These are phyloP conservation scores for Rhyacophila evoluta DNA, from an alignment of 2,888 invertebrate genomes.

Conservation along the genomic window DNA sequence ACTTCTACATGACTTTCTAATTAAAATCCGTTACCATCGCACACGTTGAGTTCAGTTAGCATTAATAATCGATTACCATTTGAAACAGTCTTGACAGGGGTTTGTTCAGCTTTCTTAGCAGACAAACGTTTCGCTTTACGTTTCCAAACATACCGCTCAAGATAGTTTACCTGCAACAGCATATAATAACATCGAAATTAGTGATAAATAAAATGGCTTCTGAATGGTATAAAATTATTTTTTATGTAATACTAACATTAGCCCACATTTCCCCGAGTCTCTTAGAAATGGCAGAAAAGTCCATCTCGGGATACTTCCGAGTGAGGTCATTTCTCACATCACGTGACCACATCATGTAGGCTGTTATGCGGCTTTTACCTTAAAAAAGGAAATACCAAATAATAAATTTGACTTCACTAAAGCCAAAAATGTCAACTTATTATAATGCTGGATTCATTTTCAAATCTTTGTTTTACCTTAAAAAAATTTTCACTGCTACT, in stretches of 20 bases:
- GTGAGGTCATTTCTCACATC: slow-evolving; percentile 82
- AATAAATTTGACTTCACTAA: too few relatives aligned
- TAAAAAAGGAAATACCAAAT: slow-evolving; percentile 43
- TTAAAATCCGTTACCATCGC: too few relatives aligned
- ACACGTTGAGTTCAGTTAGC: too few relatives aligned
- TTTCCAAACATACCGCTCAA: slow-evolving; percentile 82
- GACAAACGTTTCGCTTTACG: slow-evolving; percentile 81
- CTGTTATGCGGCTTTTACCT: slow-evolving; percentile 82
- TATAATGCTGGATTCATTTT: too few relatives aligned
- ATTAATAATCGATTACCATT: slow-evolving; percentile 40
- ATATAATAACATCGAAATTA: slow-evolving; percentile 26
- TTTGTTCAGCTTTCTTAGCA: slow-evolving; percentile 59
- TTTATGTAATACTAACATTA: slow-evolving; percentile 76
- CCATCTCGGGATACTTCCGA: slow-evolving; percentile 80
- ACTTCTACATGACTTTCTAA: too few relatives aligned
- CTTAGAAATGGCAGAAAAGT: slow-evolving; percentile 87
- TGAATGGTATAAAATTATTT: too few relatives aligned
- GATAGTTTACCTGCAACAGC: slow-evolving; percentile 65
- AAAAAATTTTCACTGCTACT: too few relatives aligned
- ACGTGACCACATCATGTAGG: slow-evolving; percentile 93
- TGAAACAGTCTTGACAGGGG: slow-evolving; percentile 30
- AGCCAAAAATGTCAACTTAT: too few relatives aligned
- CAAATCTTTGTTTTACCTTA: too few relatives aligned
- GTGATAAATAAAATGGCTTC: background rate
- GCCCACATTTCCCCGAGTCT: slow-evolving; percentile 91